These are phyloP conservation scores for Oreocharis arfaki DNA, from an alignment of 2,113 vertebrate species.

Conservation along the genomic window DNA sequence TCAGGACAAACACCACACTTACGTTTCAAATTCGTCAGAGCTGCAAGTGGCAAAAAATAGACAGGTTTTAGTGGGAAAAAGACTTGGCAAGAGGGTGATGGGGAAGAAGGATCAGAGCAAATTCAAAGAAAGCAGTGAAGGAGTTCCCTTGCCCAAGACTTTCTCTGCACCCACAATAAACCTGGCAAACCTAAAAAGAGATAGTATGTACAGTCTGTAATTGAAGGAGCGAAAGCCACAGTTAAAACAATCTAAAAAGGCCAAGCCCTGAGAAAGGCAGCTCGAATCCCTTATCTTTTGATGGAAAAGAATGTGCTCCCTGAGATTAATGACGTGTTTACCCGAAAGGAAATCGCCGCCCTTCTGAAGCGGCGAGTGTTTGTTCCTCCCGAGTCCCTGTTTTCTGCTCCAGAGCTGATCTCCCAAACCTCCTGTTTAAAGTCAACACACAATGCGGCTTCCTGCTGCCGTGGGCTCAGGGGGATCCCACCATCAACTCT, in stretches of 20 bases:
- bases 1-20: neutral
- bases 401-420: conserved; percentile 68
- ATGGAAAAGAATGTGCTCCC: conserved; percentile 91
- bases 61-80: neutral
- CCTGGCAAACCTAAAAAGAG: conserved; percentile 32
- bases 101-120: neutral
- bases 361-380: conserved; percentile 85
- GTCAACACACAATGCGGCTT: conserved; percentile 37
- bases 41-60: neutral
- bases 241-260: conserved; percentile 55
- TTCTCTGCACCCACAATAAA: conserved; percentile 30
- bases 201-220: conserved; percentile 21
- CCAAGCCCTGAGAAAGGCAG: conserved; percentile 61
- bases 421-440: conserved; percentile 59
- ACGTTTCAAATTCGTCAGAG: neutral
- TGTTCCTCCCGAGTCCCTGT: conserved; percentile 79
- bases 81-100: neutral
- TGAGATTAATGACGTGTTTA: conserved; percentile 95
- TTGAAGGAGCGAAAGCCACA: neutral
- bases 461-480: neutral
- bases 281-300: conserved; percentile 81
- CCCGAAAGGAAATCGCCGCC: conserved; percentile 92
- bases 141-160: neutral
- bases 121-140: neutral
- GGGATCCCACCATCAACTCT: neutral